Conservation (phyloP, 2,797 vertebrate genomes). For the Champsocephalus gunnari region DNA sequence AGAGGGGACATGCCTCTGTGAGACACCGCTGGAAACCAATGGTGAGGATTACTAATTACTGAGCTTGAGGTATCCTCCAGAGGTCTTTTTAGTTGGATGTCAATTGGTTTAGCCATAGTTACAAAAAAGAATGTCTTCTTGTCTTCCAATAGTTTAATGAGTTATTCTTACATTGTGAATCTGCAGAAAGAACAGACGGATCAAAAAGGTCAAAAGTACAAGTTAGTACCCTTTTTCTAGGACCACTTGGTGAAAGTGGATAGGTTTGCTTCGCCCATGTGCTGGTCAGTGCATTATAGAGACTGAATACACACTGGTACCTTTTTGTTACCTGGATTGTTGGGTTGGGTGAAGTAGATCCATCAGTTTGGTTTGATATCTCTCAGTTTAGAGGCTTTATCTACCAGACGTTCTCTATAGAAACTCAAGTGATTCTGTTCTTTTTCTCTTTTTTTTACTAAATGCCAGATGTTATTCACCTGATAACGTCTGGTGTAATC, state of each 20-base stretch:
- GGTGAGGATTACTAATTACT: slow-evolving; percentile 71
- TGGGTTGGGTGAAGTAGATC: not conserved
- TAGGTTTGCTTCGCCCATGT: too few relatives aligned
- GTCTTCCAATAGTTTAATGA: too few relatives aligned
- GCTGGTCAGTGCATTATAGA: too few relatives aligned
- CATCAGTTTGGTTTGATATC: not conserved
- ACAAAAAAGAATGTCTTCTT: too few relatives aligned
- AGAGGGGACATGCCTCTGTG: slow-evolving; percentile 81
- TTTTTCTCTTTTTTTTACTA: not conserved
- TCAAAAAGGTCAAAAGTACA: too few relatives aligned
- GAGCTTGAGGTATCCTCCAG: not conserved
- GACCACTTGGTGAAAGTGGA: too few relatives aligned
- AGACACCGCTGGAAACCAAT: slow-evolving; percentile 80
- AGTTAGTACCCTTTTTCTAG: too few relatives aligned
- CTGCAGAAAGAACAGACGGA: too few relatives aligned
- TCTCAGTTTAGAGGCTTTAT: not conserved
- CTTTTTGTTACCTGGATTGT: not conserved
- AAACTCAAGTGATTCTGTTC: not conserved
- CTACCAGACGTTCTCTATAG: not conserved
- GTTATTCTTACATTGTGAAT: too few relatives aligned
- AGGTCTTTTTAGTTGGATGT: too few relatives aligned
- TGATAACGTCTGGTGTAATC: not conserved
- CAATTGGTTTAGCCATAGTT: too few relatives aligned
- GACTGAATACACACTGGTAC: too few relatives aligned
- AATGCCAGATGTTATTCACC: not conserved